phyloP scores from a whole-genome alignment of 92 coral and sea anemone genomes.

The Heliopora coerulea region DNA sequence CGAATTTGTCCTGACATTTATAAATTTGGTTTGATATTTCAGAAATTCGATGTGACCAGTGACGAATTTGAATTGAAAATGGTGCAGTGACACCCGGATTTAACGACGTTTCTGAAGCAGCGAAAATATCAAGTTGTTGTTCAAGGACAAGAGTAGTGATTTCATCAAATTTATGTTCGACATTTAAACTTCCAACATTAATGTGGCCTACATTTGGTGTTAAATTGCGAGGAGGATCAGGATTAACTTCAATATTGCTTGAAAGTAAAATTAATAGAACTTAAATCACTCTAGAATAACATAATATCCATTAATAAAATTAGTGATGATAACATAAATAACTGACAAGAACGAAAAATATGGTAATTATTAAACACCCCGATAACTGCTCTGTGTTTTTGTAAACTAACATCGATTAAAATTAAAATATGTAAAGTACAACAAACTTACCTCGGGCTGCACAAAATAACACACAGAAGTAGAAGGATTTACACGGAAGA shows the following conservation, averaged over 20 bases:
- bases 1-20: too few relatives aligned
- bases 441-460: constrained; percentile 42
- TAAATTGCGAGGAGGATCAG: constrained; percentile 6
- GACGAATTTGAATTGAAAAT: too few relatives aligned
- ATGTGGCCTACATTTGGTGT: constrained; percentile 6
- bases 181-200: constrained; percentile 12
- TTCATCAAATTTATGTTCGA: constrained; percentile 3
- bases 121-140: constrained; percentile 13
- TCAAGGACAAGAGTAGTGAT: constrained; percentile 10
- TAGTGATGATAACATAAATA: neutral
- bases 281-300: constrained; percentile 3
- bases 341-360: neutral
- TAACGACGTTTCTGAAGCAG: constrained; percentile 4
- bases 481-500: neutral
- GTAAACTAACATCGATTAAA: constrained; percentile 7
- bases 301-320: neutral
- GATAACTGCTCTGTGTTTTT: constrained; percentile 2
- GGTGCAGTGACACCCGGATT: neutral
- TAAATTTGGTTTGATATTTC: too few relatives aligned
- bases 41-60: too few relatives aligned
- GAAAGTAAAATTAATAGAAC: constrained; percentile 9
- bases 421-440: neutral
- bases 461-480: constrained; percentile 4
- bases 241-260: constrained; percentile 19
- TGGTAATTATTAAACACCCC: constrained; percentile 16